A percentile compares a stretch with the other conserved stretches of the same genome.
Evolutionary conservation across 64 coral and sea anemone species (phyloP).

Genomic region (Catalaphyllia jardinei): DNA sequence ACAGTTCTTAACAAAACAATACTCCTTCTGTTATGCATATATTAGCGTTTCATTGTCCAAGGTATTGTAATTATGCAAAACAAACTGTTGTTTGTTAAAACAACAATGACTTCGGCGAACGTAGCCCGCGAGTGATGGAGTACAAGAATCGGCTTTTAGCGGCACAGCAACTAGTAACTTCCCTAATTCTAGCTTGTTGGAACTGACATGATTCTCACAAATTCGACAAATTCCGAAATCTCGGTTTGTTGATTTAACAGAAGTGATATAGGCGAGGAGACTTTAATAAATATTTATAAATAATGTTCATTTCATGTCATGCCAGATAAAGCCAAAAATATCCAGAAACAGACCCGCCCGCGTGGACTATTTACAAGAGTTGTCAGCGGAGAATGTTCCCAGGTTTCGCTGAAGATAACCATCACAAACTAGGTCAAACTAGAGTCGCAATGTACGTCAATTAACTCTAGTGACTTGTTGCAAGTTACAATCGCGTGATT

Average conservation of each 20-base stretch:
- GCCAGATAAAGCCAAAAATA: not conserved
- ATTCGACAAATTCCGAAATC: not conserved
- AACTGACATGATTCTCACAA: not conserved
- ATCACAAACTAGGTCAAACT: no score
- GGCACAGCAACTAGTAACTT: not conserved
- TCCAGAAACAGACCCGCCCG: no score
- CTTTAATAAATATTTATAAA: not conserved
- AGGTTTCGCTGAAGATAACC: no score
- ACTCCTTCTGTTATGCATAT: not conserved
- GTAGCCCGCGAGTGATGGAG: not conserved
- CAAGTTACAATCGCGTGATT: no score
- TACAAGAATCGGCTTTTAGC: no score
- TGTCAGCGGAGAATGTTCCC: no score
- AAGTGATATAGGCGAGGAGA: not conserved
- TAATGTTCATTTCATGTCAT: not conserved
- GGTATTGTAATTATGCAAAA: not conserved
- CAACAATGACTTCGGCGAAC: not conserved
- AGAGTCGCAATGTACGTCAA: no score
- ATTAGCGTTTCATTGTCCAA: not conserved
- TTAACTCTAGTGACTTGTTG: no score
- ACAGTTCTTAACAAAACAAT: not conserved
- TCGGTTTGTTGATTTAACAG: not conserved
- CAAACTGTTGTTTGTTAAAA: not conserved
- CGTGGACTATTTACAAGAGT: not conserved
- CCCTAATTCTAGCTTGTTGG: not conserved